These are phyloP conservation scores for Darwinula stevensoni DNA, from an alignment of 2,888 invertebrate genomes.

Conservation along the genomic window DNA sequence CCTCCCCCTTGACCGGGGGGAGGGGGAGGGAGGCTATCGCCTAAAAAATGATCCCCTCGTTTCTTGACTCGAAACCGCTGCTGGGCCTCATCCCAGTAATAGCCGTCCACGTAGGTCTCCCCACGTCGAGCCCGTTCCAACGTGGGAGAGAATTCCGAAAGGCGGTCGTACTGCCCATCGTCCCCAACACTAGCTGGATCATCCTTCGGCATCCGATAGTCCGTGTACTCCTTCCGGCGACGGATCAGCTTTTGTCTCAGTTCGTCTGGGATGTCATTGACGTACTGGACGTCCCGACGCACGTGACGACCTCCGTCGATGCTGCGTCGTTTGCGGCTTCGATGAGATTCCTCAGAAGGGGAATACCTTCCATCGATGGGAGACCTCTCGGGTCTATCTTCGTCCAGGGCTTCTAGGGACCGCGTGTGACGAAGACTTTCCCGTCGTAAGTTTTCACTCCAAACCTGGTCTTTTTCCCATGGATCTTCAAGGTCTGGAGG, in stretches of 20 bases:
- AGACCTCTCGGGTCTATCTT: conserved; percentile 13
- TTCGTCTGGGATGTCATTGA: not conserved
- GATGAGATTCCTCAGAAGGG: too few species aligned
- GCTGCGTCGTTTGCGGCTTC: conserved; percentile 6
- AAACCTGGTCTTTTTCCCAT: conserved; percentile 53
- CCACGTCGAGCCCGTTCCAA: conserved; percentile 18
- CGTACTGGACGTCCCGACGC: not conserved
- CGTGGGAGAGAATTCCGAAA: conserved; percentile 20
- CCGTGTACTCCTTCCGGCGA: not conserved
- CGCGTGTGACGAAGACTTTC: conserved; percentile 51
- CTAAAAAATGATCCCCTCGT: conserved; percentile 18
- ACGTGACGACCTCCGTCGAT: not conserved
- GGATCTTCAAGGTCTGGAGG: conserved; percentile 23
- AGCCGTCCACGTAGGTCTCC: conserved; percentile 14
- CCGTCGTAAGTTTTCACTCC: conserved; percentile 45
- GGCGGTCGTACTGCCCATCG: conserved; percentile 24
- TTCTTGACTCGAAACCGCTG: conserved; percentile 5
- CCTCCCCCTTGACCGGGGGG: too few species aligned
- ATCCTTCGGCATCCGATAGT: not conserved
- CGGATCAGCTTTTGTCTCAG: not conserved
- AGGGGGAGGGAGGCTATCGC: conserved; percentile 17
- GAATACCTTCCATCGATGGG: not conserved
- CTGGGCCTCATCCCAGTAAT: conserved; percentile 13
- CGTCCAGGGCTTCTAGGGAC: conserved; percentile 50
- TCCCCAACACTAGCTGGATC: too few species aligned